phyloP scores from a whole-genome alignment of 2,888 invertebrate genomes.

The Petrolisthes manimaculis region DNA sequence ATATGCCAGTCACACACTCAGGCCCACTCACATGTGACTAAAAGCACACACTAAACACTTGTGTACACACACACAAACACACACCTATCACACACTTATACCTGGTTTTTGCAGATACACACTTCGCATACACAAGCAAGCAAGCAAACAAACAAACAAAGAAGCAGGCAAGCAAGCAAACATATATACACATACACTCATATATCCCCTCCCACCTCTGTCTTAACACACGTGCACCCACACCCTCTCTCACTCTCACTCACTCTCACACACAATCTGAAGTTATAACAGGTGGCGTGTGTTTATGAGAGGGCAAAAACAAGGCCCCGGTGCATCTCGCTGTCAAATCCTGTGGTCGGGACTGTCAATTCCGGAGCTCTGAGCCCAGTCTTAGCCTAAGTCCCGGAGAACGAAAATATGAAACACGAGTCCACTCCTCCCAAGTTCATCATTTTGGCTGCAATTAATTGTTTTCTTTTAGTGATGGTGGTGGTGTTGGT shows the following conservation, averaged over 20 bases:
- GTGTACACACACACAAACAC: not conserved
- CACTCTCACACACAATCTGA: not conserved
- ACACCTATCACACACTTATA: not conserved
- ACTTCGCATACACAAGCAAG: not conserved
- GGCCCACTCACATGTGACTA: not conserved
- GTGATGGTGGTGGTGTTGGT: not conserved
- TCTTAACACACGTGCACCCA: not conserved
- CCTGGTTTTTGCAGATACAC: not conserved
- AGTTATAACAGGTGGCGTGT: not conserved
- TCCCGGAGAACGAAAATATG: not conserved
- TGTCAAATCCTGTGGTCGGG: constrained; percentile 42
- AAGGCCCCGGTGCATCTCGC: constrained; percentile 25
- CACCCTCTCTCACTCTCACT: not conserved
- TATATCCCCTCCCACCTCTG: not conserved
- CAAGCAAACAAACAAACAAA: too few relatives aligned
- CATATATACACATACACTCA: too few relatives aligned
- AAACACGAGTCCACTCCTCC: not conserved
- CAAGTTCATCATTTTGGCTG: not conserved
- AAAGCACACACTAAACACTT: not conserved
- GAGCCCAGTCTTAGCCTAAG: constrained; percentile 19
- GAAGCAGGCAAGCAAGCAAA: too few relatives aligned
- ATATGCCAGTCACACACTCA: too few relatives aligned
- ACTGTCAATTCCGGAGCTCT: constrained; percentile 45
- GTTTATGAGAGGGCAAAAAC: constrained; percentile 17
- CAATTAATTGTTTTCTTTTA: not conserved